Evolutionary conservation across 1,140 invertebrate genomes (phyloP).

Genomic region (Trialeurodes vaporariorum): DNA sequence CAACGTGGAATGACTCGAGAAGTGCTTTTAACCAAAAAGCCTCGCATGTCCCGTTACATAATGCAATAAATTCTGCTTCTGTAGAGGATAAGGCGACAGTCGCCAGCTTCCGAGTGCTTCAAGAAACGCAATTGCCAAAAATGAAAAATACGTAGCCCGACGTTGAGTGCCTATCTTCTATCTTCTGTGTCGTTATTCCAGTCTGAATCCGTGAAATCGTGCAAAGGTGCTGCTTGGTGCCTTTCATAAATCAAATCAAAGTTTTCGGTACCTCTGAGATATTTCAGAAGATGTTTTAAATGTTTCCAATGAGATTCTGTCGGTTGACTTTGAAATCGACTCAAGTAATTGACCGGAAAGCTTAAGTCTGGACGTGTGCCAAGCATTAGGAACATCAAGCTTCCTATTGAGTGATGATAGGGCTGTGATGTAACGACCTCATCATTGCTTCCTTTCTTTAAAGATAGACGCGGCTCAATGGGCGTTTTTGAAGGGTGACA

Average conservation of each 20-base stretch:
- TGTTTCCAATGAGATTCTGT: slow-evolving; percentile 23
- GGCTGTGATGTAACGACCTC: no score
- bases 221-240: slow-evolving; percentile 10
- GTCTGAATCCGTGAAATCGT: slow-evolving; percentile 21
- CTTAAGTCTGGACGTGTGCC: slow-evolving; percentile 27
- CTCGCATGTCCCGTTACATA: background rate
- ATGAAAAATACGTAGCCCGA: slow-evolving; percentile 23
- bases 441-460: background rate
- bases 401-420: no score
- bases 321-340: slow-evolving; percentile 25
- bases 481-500: background rate
- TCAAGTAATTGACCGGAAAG: slow-evolving; percentile 24
- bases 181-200: slow-evolving; percentile 20
- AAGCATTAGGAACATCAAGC: slow-evolving; percentile 23
- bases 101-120: slow-evolving; percentile 24
- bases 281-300: slow-evolving; percentile 25
- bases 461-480: background rate
- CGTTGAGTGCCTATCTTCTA: slow-evolving; percentile 24
- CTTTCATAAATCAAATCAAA: slow-evolving; percentile 22
- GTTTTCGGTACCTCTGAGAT: slow-evolving; percentile 24
- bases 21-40: background rate
- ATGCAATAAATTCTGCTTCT: slow-evolving; percentile 26
- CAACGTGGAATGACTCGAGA: background rate
- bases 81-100: slow-evolving; percentile 22
- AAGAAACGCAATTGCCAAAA: slow-evolving; percentile 19